Base-by-base conservation (phyloP, 2,113 vertebrate genomes). In the Eptatretus burgeri region DNA sequence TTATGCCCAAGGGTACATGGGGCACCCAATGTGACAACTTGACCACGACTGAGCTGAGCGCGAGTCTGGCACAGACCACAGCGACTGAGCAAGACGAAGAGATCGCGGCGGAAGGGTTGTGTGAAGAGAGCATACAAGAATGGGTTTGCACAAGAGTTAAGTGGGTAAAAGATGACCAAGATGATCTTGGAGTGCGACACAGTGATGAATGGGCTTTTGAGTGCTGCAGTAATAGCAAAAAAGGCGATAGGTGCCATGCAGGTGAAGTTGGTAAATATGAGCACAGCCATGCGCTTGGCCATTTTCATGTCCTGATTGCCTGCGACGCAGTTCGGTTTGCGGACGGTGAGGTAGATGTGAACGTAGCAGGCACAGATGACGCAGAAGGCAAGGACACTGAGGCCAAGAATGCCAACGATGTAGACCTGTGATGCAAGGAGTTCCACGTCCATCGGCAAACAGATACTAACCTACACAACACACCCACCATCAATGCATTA, bases 161-260 rank as follows among this genome's bases (percentile, higher is more conserved):
- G 88, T 14, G 91, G 91, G 67, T 91, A 94, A 68, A 98, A 98
- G 53, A 98, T 69, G 50, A 98, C 91, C 66, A 98, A 73, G 10
- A 98, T 80, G 62, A 98, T 76, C 72, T 98, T 98, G 66, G 88
- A 80, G 16, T 89, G 78, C 14, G 85, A 82, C 13, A 98, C 78
- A 0, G 84, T 89, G 74, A 98, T 98, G 63, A 98, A 81, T 9
- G 91, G 91, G 27, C 78, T 75, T 72, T 84, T 93, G 64, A 98
- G 76, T 0, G 88, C 83, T 5, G 91, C 91, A 0, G 85, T 94
- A 67, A 91, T 78, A 64, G 89, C 85, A n/a, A 98, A 96, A 71
- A 98, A 93, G 2, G 86, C 93, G 67, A 98, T 96, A 1, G 91
- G 91, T 0, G 85, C 88, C 81, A 93, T 88, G 74, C 91, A 96